Base-by-base conservation (phyloP, 2,797 vertebrate genomes). In the Acrossocheilus fasciatus region DNA sequence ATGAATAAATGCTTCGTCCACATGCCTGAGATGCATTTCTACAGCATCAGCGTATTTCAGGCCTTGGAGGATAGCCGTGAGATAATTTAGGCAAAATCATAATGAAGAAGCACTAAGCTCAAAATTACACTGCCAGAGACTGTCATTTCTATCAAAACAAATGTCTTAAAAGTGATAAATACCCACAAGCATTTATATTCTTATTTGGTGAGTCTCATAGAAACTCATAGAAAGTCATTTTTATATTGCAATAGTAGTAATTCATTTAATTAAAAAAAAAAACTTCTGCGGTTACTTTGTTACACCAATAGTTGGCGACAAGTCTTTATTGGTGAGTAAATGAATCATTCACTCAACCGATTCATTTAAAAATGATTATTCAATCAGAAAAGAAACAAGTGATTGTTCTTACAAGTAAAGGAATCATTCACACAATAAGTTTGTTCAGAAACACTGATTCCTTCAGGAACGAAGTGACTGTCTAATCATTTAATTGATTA, bases 31-130 rank as follows among this genome's bases (percentile, higher is more conserved):
- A 52, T 76, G 20, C 12, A 59, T 52, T 80, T 80, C 17, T 52
- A 34, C 64, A 30, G 66, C 66, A 85, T 85, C 66, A 80, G 84
- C 84, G 80, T 7, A 79, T 85, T 85, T 50, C 66, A 39, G 52
- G 68, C 84, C 84, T 79, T 34, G 66, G 66, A 85, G 76, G 76
- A 80, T 59, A 36, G 50, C 15, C 4, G 18, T 20, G 9, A 85
- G 68, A 62, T 80, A 54, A 84, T 77, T 77, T 84, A 84, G 74
- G 45, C 73, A 41, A 50, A 84, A 66, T 84, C 75, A 78, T 85
- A 39, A 80, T 72, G 52, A 50, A 62, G n/a, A 85, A 59, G 68
- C 76, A 47, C 6, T 57, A 47, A 47, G 36, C 66, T 59, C 18
- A 15, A 85, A 72, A 72, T 79, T 59, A 79, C 64, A 85, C 43